Percentiles rank a stretch among this genome's conserved stretches.
Evolutionary conservation across 1,140 invertebrate species (phyloP).

Genomic region (Ptiloglossa arizonensis): DNA sequence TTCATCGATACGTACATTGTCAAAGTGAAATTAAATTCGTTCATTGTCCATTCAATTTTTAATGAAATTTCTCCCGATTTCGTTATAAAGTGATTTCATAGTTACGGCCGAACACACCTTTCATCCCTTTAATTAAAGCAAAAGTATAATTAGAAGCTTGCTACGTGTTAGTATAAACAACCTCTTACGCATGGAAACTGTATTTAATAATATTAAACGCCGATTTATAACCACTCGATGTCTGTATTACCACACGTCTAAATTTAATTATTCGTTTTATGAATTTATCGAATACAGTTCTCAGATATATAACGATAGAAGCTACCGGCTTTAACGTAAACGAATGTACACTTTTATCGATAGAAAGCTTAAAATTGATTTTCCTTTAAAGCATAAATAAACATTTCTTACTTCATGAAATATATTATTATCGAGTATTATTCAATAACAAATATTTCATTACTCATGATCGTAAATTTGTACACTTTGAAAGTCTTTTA

Average conservation of each 20-base stretch:
- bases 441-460: too few species aligned
- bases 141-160: constrained; percentile 8
- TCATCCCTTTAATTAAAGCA: constrained; percentile 6
- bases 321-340: too few species aligned
- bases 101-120: background rate
- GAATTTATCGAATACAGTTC: background rate
- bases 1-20: background rate
- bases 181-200: background rate
- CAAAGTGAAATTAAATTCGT: background rate
- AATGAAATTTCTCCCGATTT: background rate
- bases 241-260: constrained; percentile 10
- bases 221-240: constrained; percentile 15
- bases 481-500: too few species aligned
- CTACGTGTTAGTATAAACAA: constrained; percentile 8
- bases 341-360: too few species aligned
- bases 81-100: constrained; percentile 7
- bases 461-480: too few species aligned
- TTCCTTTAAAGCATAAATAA: too few species aligned
- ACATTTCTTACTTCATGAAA: too few species aligned
- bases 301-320: too few species aligned
- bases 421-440: too few species aligned
- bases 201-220: constrained; percentile 16
- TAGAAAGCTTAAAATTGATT: too few species aligned
- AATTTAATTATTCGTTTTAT: constrained; percentile 12
- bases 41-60: background rate